A percentile compares a stretch with the other conserved stretches of the same genome.
These are phyloP conservation scores for Rhodinocichla rosea DNA, from an alignment of 2,113 vertebrate species.

Conservation along the genomic window DNA sequence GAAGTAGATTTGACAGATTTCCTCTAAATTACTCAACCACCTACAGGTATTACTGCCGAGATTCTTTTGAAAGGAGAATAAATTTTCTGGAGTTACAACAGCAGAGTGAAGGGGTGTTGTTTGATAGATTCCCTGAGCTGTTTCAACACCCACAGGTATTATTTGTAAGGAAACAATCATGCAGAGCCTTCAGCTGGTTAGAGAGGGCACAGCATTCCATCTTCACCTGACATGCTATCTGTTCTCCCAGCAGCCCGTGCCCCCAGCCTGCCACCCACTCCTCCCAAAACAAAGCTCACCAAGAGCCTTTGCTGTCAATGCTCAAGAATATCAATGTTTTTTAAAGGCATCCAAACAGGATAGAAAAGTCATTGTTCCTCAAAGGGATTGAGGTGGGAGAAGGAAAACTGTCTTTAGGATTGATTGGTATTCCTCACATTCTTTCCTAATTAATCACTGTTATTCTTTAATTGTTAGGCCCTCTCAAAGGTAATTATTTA, in stretches of 20 bases:
- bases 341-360: constrained; percentile 38
- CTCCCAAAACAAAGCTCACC: constrained; percentile 68
- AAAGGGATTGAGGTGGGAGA: constrained; percentile 33
- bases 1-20: constrained; percentile 69
- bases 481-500: constrained; percentile 51
- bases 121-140: constrained; percentile 75
- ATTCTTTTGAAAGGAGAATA: constrained; percentile 73
- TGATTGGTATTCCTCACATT: constrained; percentile 61
- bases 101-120: constrained; percentile 71
- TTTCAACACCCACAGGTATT: constrained; percentile 83
- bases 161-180: constrained; percentile 82
- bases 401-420: constrained; percentile 66
- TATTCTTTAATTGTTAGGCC: constrained; percentile 45
- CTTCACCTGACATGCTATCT: constrained; percentile 77
- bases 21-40: constrained; percentile 74
- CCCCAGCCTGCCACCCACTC: constrained; percentile 68
- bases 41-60: constrained; percentile 68
- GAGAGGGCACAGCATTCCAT: constrained; percentile 76
- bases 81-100: constrained; percentile 71
- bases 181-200: constrained; percentile 75
- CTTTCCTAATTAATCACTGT: constrained; percentile 62
- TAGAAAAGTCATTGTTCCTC: constrained; percentile 55
- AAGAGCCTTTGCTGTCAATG: constrained; percentile 72
- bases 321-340: constrained; percentile 72
- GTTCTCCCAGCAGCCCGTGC: constrained; percentile 61